Evolutionary conservation across 2,888 invertebrate genomes (phyloP), one percentile per base, ranked within the genome.

Genomic region (Morinoia aosen): DNA sequence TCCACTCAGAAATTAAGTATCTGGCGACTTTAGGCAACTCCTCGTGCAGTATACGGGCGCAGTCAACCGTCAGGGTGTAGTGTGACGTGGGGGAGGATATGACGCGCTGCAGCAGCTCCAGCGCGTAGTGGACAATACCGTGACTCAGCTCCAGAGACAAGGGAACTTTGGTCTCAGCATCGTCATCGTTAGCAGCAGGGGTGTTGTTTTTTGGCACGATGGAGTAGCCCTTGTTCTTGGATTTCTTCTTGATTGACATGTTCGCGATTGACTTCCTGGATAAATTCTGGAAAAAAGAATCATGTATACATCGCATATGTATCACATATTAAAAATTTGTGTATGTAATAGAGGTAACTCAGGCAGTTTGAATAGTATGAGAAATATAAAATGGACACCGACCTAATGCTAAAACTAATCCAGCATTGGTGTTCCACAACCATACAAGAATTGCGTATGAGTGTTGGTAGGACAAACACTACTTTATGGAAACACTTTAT

Each of bases 51-150:
- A 90, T 10, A 0, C 90, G 90, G 12, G 90, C 90, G 40, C 90
- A 90, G 48, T 90, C 90, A 48, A 90, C 90, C 40, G 90, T 90
- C 90, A 90, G 90, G 11, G 90, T 90, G 90, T 90, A 90, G 48
- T 90, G 90, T 11, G 40, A 39, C 25, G 90, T 48, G 40, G 90
- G 14, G 90, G 90, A 90, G 40, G 90, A 39, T 12, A 10, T 48
- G 4, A 90, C 90, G 90, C 40, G 48, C 16, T 90, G 40, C 40
- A 90, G 90, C 90, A 90, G 90, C 90, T 90, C 90, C 90, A 90
- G 90, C 4, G 90, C 90, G 25, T 40, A 14, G 90, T 40, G 39
- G 12, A 48, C 40, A 48, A 90, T 90, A 4, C 40, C 40, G 40
- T 48, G 16, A 14, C 40, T 40, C 40, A 90, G 48, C 25, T 40